phyloP scores from a whole-genome alignment of 2,113 vertebrate genomes.

The Dasypus novemcinctus region DNA sequence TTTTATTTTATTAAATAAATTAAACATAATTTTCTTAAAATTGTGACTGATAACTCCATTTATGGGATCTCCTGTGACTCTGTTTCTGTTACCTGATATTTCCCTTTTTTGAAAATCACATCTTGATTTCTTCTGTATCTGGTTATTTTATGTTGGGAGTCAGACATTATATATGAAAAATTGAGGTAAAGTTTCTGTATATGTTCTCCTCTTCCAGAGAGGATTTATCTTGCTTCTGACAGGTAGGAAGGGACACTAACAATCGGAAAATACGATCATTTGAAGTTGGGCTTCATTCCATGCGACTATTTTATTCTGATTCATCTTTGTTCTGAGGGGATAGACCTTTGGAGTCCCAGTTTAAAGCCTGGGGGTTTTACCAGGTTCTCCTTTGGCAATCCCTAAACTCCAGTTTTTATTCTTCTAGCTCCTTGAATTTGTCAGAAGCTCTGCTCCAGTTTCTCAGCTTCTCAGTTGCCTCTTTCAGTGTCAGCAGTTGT shows the following conservation, averaged over 20 bases:
- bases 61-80: neutral
- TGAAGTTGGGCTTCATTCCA: neutral
- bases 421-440: neutral
- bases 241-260: neutral
- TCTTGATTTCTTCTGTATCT: neutral
- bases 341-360: neutral
- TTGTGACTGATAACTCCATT: neutral
- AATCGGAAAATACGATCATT: neutral
- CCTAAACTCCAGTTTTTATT: neutral
- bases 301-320: neutral
- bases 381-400: neutral
- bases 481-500: neutral
- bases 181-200: neutral
- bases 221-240: neutral
- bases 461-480: neutral
- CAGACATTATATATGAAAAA: neutral
- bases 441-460: neutral
- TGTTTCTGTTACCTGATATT: neutral
- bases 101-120: neutral
- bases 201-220: conserved; percentile 16
- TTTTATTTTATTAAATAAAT: conserved; percentile 13
- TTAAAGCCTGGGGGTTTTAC: neutral
- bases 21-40: neutral
- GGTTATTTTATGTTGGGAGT: conserved; percentile 24
- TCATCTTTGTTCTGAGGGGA: neutral